Conservation (phyloP, 1,140 invertebrate species). For the Himalopsyche phryganea region DNA sequence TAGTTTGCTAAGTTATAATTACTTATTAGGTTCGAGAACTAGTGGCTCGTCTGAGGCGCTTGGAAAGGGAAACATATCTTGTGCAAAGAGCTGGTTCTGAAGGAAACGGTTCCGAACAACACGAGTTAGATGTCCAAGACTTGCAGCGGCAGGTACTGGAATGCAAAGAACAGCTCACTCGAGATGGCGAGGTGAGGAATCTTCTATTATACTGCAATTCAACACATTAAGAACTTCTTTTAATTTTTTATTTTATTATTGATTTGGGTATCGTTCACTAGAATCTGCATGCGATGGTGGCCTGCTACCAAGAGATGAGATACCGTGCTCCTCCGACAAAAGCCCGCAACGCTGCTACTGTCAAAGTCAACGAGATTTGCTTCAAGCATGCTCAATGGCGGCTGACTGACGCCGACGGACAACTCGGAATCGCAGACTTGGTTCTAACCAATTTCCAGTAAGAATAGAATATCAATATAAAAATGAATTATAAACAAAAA, state of each 20-base stretch:
- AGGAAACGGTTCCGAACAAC: conserved; percentile 59
- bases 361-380: conserved; percentile 93
- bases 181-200: conserved; percentile 24
- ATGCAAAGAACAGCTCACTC: conserved; percentile 78
- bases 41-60: conserved; percentile 71
- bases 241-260: conserved; percentile 44
- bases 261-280: too few relatives aligned
- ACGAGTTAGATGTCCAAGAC: conserved; percentile 64
- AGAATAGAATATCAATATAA: too few relatives aligned
- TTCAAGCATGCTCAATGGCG: conserved; percentile 99
- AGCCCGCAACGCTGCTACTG: conserved; percentile 66
- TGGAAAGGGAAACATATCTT: conserved; percentile 90
- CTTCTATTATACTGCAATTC: background rate
- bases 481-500: too few relatives aligned
- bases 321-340: conserved; percentile 50
- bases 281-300: conserved; percentile 47
- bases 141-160: conserved; percentile 77
- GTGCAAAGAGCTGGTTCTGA: conserved; percentile 78
- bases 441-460: conserved; percentile 93
- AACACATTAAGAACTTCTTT: background rate
- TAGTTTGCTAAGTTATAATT: too few relatives aligned
- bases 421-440: conserved; percentile 94
- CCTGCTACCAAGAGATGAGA: conserved; percentile 72
- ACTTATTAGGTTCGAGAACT: conserved; percentile 67
- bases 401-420: conserved; percentile 95